Base-by-base conservation (phyloP, 2,113 vertebrate genomes). In the Cyprinodon variegatus region DNA sequence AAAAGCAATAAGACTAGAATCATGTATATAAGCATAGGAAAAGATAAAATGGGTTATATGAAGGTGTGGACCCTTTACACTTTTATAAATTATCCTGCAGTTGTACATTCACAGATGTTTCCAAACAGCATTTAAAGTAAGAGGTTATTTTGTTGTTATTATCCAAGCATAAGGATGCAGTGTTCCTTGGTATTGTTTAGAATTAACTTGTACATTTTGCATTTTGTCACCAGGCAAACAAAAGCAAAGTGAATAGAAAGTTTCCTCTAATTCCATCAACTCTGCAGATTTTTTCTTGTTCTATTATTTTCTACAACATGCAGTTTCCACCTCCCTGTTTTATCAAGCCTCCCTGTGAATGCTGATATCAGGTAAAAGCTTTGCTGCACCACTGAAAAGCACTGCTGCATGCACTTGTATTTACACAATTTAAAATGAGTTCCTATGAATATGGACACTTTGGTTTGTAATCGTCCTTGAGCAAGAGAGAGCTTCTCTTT, bases 381-480 rank as follows among this genome's bases (percentile, higher is more conserved):
- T 38, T 46, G 43, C 62, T 61, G 78, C 50, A 68, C 60, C 41
- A 20, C 57, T 40, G 70, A 64, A 57, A 29, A 0, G 67, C 75
- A 72, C 68, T 8, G 59, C 11, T 36, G 60, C 72, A 62, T 75
- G 61, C 65, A 14, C 65, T 57, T 53, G 20, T 64, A 61, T 10
- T 37, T 39, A 20, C 61, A 46, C 61, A 20, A 29, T 48, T 65
- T 53, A 75, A 67, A 76, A 70, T 48, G 70, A 64, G 70, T 41
- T 77, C 45, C 59, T 14, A 10, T 68, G 70, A 72, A 66, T 68
- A 65, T 73, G 60, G 82, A 81, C 72, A 17, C 43, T 40, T 76
- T 65, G 73, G 46, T 57, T 37, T 81, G 77, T 43, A 76, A 17
- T 57, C 39, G 77, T 78, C 79, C 83, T 85, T 89, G 69, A 84